Percentiles rank a stretch among this genome's conserved stretches.
Evolutionary conservation across 2,797 vertebrate genomes (phyloP).

Genomic region (Heterohyrax brucei): DNA sequence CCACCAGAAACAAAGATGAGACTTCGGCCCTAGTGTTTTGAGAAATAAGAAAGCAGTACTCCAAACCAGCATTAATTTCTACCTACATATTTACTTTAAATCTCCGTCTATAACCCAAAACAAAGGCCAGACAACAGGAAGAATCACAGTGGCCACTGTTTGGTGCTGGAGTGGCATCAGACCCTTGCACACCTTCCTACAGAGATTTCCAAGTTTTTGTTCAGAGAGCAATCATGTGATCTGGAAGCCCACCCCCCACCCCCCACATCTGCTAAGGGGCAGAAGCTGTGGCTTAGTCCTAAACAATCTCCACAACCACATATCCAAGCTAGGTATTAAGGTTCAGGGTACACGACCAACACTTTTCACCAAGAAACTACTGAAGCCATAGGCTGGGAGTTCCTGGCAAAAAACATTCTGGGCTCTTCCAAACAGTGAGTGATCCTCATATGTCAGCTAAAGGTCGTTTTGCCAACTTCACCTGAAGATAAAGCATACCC

Average conservation of each 20-base stretch:
- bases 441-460: background rate
- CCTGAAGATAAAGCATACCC: background rate
- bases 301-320: background rate
- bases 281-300: background rate
- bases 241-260: background rate
- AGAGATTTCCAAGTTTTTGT: conserved; percentile 17
- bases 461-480: background rate
- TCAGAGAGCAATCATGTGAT: background rate
- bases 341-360: background rate
- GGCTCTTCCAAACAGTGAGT: background rate
- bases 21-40: background rate
- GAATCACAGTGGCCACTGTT: background rate
- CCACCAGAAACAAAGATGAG: conserved; percentile 14
- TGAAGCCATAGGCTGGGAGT: background rate
- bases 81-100: background rate
- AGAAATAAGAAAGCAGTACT: background rate
- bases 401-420: background rate
- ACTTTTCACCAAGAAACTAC: background rate
- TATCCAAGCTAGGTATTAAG: background rate
- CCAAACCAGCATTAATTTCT: background rate
- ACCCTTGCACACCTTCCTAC: background rate
- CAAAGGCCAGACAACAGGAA: conserved; percentile 5
- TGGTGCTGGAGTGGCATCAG: background rate
- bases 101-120: background rate
- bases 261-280: background rate